These are phyloP conservation scores for Biston betularia DNA, from an alignment of 2,888 invertebrate genomes.

Conservation along the genomic window DNA sequence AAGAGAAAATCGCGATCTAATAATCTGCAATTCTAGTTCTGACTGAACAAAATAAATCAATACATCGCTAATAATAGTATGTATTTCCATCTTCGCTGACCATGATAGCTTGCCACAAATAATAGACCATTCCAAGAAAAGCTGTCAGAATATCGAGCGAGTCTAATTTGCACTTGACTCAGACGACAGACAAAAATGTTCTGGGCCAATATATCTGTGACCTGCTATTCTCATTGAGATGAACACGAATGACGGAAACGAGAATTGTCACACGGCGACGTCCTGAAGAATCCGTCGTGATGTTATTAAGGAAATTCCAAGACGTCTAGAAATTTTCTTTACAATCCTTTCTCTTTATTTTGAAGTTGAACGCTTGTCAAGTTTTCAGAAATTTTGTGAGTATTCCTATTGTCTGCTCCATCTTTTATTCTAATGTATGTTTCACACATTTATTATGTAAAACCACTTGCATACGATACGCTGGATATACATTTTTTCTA, in stretches of 20 bases:
- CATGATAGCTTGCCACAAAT: constrained; percentile 9
- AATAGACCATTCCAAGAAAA: constrained; percentile 24
- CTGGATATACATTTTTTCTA: no score
- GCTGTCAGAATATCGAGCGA: constrained; percentile 29
- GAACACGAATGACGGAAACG: neutral
- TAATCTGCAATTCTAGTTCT: neutral
- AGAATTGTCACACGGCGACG: neutral
- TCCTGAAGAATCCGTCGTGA: constrained; percentile 13
- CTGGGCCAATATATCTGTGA: neutral
- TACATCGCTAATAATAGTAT: neutral
- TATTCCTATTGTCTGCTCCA: constrained; percentile 7
- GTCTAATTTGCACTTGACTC: constrained; percentile 27
- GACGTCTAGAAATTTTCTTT: constrained; percentile 18
- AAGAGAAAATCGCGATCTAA: no score
- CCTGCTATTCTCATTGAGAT: constrained; percentile 1
- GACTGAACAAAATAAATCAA: neutral
- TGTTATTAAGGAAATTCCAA: constrained; percentile 2
- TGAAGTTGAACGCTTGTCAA: neutral
- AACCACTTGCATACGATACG: no score
- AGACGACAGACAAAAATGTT: neutral
- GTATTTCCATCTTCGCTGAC: constrained; percentile 10
- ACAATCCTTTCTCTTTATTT: constrained; percentile 11
- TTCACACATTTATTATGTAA: no score
- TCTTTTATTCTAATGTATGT: neutral
- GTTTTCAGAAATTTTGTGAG: constrained; percentile 14